phyloP scores from a whole-genome alignment of 2,797 vertebrate genomes.

The Chaunax sp. region DNA sequence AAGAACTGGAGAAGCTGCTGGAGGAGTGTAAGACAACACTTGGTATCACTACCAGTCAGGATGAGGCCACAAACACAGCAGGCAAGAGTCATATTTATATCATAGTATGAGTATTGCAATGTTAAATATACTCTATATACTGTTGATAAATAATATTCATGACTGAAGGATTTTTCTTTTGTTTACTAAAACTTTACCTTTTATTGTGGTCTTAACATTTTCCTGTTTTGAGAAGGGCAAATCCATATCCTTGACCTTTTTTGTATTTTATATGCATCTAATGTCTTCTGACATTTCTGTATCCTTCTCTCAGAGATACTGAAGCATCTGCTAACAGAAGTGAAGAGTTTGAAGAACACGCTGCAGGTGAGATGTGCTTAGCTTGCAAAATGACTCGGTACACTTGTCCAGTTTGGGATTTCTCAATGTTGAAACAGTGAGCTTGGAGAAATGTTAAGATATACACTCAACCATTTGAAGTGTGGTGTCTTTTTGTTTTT shows the following conservation, averaged over 20 bases:
- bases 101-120: not conserved
- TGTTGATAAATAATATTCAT: not conserved
- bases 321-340: conserved; percentile 76
- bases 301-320: conserved; percentile 73
- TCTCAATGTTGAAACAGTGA: not conserved
- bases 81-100: conserved; percentile 57
- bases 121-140: not conserved
- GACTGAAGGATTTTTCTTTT: not conserved
- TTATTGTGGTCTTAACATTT: conserved; percentile 20
- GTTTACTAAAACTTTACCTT: conserved; percentile 1
- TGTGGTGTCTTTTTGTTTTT: not conserved
- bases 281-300: conserved; percentile 55
- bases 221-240: conserved; percentile 28
- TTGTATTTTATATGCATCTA: conserved; percentile 38
- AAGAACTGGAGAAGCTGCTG: conserved; percentile 72
- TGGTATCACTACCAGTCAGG: conserved; percentile 53
- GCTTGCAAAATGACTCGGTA: not conserved
- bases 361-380: conserved; percentile 75
- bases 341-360: conserved; percentile 75
- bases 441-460: not conserved
- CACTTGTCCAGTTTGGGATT: no score
- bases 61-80: conserved; percentile 54
- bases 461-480: not conserved
- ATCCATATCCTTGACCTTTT: conserved; percentile 45
- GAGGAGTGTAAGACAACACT: conserved; percentile 75